These are phyloP conservation scores for Tetranychus truncatus DNA, from an alignment of 2,888 invertebrate species.

Conservation along the genomic window DNA sequence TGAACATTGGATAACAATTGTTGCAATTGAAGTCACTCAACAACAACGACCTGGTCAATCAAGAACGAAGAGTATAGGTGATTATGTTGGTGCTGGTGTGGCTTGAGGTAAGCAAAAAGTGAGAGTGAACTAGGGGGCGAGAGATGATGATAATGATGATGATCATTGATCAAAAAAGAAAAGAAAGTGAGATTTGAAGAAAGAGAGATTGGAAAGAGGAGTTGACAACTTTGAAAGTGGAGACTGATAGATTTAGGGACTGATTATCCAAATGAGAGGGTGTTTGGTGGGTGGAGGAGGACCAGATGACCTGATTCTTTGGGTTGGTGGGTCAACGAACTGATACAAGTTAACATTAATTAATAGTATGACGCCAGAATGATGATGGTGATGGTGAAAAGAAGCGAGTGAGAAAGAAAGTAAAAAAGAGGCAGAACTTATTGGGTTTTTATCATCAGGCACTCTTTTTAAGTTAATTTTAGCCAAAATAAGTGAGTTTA, in stretches of 20 bases:
- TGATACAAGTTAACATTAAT: constrained; percentile 7
- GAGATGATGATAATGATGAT: neutral
- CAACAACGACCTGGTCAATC: neutral
- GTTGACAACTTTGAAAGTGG: neutral
- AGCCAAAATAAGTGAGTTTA: neutral
- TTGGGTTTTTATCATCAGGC: neutral
- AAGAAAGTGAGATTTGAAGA: neutral
- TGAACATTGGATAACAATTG: neutral
- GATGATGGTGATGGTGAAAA: neutral
- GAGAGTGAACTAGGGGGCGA: neutral
- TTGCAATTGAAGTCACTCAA: neutral
- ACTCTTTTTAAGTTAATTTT: neutral
- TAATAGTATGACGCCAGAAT: neutral
- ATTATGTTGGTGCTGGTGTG: neutral
- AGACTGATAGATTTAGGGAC: neutral
- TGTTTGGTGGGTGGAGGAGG: neutral
- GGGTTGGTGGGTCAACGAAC: constrained; percentile 18
- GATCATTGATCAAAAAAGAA: neutral
- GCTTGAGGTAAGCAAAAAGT: neutral
- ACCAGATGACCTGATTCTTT: constrained; percentile 13
- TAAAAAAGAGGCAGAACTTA: neutral
- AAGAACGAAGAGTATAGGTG: neutral
- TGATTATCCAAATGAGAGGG: neutral
- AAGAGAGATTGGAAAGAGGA: neutral
- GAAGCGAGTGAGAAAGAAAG: constrained; percentile 1